Conservation (phyloP, 1,140 invertebrate species). For the Tenebrio molitor region DNA sequence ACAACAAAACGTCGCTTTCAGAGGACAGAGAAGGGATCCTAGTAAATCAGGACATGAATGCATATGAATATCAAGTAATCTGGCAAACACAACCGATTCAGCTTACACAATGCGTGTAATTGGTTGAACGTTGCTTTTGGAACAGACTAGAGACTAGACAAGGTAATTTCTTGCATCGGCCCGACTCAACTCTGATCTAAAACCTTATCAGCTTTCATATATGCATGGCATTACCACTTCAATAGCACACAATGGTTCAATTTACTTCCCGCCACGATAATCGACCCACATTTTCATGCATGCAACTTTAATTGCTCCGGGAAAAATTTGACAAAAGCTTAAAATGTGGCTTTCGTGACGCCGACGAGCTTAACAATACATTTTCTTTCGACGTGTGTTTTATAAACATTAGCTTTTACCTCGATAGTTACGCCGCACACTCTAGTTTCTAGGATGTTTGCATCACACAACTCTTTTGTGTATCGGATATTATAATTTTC, state of each 20-base stretch:
- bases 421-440: no score
- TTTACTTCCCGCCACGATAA: slow-evolving; percentile 24
- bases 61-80: slow-evolving; percentile 2
- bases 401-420: background rate
- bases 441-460: no score
- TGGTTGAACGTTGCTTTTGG: slow-evolving; percentile 24
- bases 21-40: no score
- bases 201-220: slow-evolving; percentile 39
- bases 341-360: slow-evolving; percentile 1
- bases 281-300: slow-evolving; percentile 26
- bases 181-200: slow-evolving; percentile 21
- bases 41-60: no score
- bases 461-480: no score
- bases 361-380: background rate
- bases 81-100: slow-evolving; percentile 20
- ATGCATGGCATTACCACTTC: slow-evolving; percentile 36
- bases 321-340: slow-evolving; percentile 32
- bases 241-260: slow-evolving; percentile 37
- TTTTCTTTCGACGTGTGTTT: background rate
- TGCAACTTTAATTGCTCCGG: slow-evolving; percentile 15
- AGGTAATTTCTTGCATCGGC: slow-evolving; percentile 31
- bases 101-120: slow-evolving; percentile 36
- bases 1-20: no score
- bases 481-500: no score
- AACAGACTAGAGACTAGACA: slow-evolving; percentile 32